Evolutionary conservation across 2,888 invertebrate species (phyloP), one percentile per base, ranked within the genome.

Genomic region (Maniola hyperantus): DNA sequence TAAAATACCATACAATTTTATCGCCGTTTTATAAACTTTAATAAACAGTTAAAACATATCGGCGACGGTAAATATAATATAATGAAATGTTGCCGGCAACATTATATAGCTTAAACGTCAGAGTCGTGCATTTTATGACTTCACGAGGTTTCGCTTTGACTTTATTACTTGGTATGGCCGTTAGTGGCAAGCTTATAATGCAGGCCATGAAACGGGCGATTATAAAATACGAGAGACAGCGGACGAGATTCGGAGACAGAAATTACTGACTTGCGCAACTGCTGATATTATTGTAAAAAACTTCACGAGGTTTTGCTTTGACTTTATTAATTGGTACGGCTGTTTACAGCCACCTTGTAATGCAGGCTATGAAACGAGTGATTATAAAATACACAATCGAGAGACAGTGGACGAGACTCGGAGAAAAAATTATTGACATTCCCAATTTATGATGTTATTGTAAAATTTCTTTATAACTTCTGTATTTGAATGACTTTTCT

Each of bases 151-250:
- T 62, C 64, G 58, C 64, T 64, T 61, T 61, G 66, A 64, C 63
- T 70, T 70, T 70, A 70, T 70, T 65, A 66, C 70, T 63, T 57
- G 63, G 63, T 68, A 65, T 66, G 62, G 46, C 64, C 67, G 60
- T 64, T 67, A 67, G 67, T 42, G n/a, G 26, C 51, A 60, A 62
- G 61, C 66, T 39, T 57, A 62, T 42, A 53, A 6, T 57, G 54
- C 18, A 42, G 62, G 36, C 62, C 53, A 62, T 26, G 26, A 33
- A 39, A 62, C 5, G 10, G 42, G 53, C 62, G 53, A 20, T 26
- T 26, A 26, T 48, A 11, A 57, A 48, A 60, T n/a, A 2, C 6
- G 33, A 53, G n/a, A 33, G 13, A 6, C n/a, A 53, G n/a, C 33
- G 33, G n/a, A 33, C 1, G 13, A n/a, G 53, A 26, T 20, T 13